These are phyloP conservation scores for Hipposideros armiger DNA, from an alignment of 2,113 vertebrate genomes.

Conservation along the genomic window DNA sequence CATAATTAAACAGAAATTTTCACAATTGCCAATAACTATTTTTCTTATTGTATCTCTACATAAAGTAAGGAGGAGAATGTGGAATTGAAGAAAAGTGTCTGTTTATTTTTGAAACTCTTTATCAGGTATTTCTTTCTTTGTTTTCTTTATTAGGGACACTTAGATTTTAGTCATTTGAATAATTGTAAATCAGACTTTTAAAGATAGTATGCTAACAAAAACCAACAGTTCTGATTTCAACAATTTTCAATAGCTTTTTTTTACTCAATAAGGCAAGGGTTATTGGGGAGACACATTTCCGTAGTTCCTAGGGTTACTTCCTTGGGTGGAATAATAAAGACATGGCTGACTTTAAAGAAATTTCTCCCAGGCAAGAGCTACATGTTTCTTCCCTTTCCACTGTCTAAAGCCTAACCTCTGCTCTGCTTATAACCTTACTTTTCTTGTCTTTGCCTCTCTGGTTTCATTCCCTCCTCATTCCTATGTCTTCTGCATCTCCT, in stretches of 20 bases:
- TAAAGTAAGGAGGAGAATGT: constrained; percentile 32
- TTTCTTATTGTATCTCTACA: background rate
- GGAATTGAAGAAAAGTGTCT: background rate
- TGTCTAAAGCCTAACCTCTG: background rate
- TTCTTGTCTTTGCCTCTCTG: background rate
- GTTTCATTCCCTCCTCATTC: constrained; percentile 10
- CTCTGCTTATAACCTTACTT: background rate
- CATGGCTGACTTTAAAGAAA: background rate
- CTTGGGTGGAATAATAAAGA: background rate
- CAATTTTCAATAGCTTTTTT: constrained; percentile 32
- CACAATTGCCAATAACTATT: background rate
- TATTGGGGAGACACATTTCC: background rate
- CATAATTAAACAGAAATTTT: constrained; percentile 27
- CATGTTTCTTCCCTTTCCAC: background rate
- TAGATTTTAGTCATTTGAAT: constrained; percentile 7
- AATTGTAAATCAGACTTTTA: background rate
- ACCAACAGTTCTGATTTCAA: background rate
- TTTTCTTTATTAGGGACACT: background rate
- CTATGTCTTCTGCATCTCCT: background rate
- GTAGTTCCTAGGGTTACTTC: background rate
- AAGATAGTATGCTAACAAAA: constrained; percentile 33
- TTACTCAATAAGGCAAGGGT: background rate
- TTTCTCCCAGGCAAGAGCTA: background rate
- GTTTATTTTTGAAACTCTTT: background rate
- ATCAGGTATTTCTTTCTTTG: background rate